Base-by-base conservation (phyloP, 1,140 invertebrate species). In the Lanistes nyassanus region DNA sequence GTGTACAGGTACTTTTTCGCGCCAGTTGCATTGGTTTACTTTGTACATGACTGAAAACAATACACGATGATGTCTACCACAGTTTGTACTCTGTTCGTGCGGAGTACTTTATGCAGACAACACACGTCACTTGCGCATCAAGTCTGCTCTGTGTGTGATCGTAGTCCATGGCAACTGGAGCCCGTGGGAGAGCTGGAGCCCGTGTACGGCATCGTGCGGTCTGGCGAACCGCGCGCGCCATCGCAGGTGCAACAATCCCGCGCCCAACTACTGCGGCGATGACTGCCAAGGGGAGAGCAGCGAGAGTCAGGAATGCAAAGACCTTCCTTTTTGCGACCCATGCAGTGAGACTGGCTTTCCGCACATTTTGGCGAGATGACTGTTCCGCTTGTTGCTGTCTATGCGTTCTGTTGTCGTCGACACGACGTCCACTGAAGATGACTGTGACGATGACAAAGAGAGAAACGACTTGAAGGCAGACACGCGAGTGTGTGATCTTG, bases 191-290 rank as follows among this genome's bases (percentile, higher is more conserved):
- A 53, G 83, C 5, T 94, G 93, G 93, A 90, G 90, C 37, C 86
- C 90, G n/a, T 94, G 94, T 84, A 92, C 92, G 3, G 88, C 90
- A 31, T 90, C 91, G 16, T 94, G 93, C 80, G 92, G 92, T 6
- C 82, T 90, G 47, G 93, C 93, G 16, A 90, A 92, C 5, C 89
- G 91, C 78, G 91, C 91, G 79, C 87, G 93, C 78, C 88, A 86
- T 6, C 88, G 93, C 80, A 86, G 85, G 65, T 94, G 94, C 82
- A 90, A 36, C 51, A 76, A 77, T 77, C 82, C 83, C 29, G 29
- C 58, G 7, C 81, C 83, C n/a, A 42, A 68, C 26, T 76, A 75
- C 69, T 77, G 80, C n/a, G 82, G 82, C 19, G 47, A 72, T 16
- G 37, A 39, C 13, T 83, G 82, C 56, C 29, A 6, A n/a, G 82